These are phyloP conservation scores for Pasiphila rectangulata DNA, from an alignment of 2,888 invertebrate genomes.

Conservation along the genomic window DNA sequence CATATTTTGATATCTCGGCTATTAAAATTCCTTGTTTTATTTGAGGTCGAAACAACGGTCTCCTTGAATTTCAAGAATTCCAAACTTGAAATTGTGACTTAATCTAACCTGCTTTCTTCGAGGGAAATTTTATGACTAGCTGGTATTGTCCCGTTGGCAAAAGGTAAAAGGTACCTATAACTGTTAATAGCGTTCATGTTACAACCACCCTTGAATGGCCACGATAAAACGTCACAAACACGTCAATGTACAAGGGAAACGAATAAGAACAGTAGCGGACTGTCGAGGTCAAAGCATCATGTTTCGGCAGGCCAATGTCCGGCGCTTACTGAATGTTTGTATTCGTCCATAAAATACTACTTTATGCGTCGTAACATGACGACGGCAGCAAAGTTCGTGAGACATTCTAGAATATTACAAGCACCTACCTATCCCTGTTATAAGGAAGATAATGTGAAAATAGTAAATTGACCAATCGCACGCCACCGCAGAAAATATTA, in stretches of 20 bases:
- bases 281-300: slow-evolving; percentile 1
- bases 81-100: background rate
- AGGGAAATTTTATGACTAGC: too few species aligned
- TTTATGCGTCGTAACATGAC: slow-evolving; percentile 1
- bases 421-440: slow-evolving; percentile 12
- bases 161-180: too few species aligned
- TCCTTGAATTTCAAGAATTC: background rate
- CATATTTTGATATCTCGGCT: slow-evolving; percentile 11
- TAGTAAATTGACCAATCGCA: slow-evolving; percentile 62
- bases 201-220: background rate
- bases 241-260: background rate
- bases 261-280: background rate
- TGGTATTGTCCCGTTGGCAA: background rate
- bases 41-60: slow-evolving; percentile 10
- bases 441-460: slow-evolving; percentile 38
- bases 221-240: background rate
- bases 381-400: slow-evolving; percentile 7
- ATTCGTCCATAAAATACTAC: background rate
- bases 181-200: background rate
- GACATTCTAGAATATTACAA: slow-evolving; percentile 9
- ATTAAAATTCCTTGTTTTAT: slow-evolving; percentile 10
- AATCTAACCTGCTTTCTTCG: too few species aligned
- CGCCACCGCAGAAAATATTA: slow-evolving; percentile 30
- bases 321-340: background rate
- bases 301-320: background rate